Evolutionary conservation across 2,797 vertebrate genomes (phyloP).

Genomic region (Tragopan temminckii): DNA sequence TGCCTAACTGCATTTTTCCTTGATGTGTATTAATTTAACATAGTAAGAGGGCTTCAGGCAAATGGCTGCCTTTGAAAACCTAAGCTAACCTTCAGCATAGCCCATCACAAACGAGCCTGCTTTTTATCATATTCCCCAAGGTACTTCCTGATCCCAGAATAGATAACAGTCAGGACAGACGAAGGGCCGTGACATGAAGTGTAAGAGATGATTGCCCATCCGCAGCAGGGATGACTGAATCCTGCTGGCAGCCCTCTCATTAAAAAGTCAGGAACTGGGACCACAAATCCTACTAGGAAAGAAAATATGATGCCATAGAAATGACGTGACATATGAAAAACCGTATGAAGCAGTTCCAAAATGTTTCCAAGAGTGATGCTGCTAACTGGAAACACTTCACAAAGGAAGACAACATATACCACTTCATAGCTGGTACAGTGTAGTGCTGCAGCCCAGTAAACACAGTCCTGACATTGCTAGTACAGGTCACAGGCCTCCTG

Average conservation of each 20-base stretch:
- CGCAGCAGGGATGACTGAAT: conserved; percentile 10
- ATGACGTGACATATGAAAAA: not conserved
- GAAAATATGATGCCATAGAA: not conserved
- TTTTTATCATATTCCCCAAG: not conserved
- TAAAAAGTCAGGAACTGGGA: not conserved
- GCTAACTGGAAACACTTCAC: not conserved
- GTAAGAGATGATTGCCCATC: not conserved
- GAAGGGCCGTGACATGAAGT: not conserved
- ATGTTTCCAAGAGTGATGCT: not conserved
- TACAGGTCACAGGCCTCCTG: not conserved
- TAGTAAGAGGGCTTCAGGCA: not conserved
- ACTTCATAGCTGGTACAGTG: not conserved
- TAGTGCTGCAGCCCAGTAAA: not conserved
- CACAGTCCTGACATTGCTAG: not conserved
- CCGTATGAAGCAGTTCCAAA: not conserved
- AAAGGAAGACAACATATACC: not conserved
- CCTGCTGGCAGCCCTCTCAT: conserved; percentile 20
- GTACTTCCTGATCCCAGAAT: not conserved
- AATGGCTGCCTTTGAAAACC: not conserved
- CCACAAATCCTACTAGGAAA: conserved; percentile 3
- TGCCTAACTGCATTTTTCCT: not conserved
- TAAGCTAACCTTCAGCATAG: not conserved
- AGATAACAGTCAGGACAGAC: not conserved
- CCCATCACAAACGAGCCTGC: not conserved
- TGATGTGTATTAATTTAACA: not conserved